Evolutionary conservation across 2,113 vertebrate species (phyloP).

Genomic region (Rhinolophus ferrumequinum): DNA sequence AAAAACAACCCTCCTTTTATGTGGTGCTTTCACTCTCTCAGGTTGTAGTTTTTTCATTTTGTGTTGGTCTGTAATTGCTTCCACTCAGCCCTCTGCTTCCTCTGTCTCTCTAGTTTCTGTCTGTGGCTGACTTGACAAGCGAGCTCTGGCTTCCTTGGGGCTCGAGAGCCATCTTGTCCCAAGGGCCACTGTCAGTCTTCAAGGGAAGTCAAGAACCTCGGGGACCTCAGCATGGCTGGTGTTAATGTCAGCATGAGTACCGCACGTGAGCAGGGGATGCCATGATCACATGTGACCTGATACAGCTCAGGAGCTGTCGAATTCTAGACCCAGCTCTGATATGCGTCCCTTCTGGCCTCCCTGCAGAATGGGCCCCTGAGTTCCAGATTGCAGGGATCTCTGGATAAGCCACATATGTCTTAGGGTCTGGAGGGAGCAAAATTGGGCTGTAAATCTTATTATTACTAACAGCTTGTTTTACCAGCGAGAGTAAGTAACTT

Average conservation of each 20-base stretch:
- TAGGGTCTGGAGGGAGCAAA: not conserved
- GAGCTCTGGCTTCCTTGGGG: not conserved
- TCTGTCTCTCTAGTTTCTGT: not conserved
- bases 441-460: not conserved
- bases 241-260: not conserved
- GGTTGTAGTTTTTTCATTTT: not conserved
- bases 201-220: not conserved
- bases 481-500: not conserved
- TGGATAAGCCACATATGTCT: not conserved
- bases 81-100: not conserved
- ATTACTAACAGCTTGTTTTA: not conserved
- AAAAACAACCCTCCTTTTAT: not conserved
- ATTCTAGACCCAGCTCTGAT: not conserved
- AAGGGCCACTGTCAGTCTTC: not conserved
- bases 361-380: not conserved
- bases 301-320: not conserved
- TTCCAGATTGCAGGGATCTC: not conserved
- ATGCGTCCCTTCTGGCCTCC: fast-evolving
- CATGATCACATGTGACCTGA: not conserved
- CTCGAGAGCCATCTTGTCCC: not conserved
- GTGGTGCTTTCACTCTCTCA: not conserved
- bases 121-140: not conserved
- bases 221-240: not conserved
- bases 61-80: not conserved
- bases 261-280: fast-evolving